Evolutionary conservation across 2,888 invertebrate species (phyloP).

Genomic region (Vanessa cardui): DNA sequence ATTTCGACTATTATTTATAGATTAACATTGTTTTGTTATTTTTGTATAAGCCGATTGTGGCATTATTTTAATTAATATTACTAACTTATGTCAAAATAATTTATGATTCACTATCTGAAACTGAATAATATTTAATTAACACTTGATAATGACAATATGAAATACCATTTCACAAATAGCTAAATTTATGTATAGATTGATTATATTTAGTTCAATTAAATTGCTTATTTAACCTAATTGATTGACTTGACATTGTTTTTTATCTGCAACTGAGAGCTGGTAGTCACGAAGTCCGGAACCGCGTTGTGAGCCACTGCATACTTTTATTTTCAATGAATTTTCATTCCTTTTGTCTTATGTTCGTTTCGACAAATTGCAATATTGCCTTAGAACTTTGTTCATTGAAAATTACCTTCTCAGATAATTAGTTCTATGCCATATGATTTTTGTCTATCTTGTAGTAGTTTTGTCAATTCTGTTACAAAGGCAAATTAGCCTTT

Average conservation of each 20-base stretch:
- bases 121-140: slow-evolving; percentile 1
- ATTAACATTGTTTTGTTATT: neutral
- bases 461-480: too few relatives aligned
- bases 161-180: neutral
- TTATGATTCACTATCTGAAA: neutral
- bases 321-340: slow-evolving; percentile 60
- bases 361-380: slow-evolving; percentile 55
- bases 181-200: neutral
- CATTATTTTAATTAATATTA: slow-evolving; percentile 14
- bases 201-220: neutral
- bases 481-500: too few relatives aligned
- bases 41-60: slow-evolving; percentile 15
- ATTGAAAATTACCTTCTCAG: slow-evolving; percentile 30
- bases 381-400: slow-evolving; percentile 40
- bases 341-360: slow-evolving; percentile 50
- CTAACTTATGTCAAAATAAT: slow-evolving; percentile 5
- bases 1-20: slow-evolving; percentile 2
- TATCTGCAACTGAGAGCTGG: neutral
- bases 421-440: slow-evolving; percentile 23
- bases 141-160: neutral
- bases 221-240: neutral
- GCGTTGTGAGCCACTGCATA: slow-evolving; percentile 47
- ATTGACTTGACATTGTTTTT: neutral
- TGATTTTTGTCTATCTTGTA: slow-evolving; percentile 1
- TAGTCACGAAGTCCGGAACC: slow-evolving; percentile 38